Percentiles rank a stretch among this genome's conserved stretches.
These are phyloP conservation scores for Yoshiicerus persimilis DNA, from an alignment of 1,140 invertebrate species.

Conservation along the genomic window DNA sequence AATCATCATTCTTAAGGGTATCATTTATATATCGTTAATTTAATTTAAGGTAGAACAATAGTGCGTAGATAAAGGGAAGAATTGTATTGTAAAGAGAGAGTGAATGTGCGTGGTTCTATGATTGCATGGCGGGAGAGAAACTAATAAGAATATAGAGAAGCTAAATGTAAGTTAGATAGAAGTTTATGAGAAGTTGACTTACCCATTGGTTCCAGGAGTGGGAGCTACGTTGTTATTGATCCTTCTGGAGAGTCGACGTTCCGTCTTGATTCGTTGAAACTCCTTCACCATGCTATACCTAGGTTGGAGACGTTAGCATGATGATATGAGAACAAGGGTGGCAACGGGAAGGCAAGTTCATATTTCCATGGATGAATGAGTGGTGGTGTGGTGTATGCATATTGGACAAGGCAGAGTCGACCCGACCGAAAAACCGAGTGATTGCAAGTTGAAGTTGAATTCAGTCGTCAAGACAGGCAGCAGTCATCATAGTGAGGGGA, in stretches of 20 bases:
- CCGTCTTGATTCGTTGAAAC: slow-evolving; percentile 49
- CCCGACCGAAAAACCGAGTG: neutral
- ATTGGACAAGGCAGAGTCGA: neutral
- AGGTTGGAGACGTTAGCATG: neutral
- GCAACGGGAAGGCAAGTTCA: neutral
- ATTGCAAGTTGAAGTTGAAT: neutral
- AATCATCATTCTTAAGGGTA: no score
- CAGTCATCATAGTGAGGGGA: slow-evolving; percentile 4
- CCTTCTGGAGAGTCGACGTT: slow-evolving; percentile 46
- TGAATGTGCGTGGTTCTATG: no score
- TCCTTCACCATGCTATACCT: slow-evolving; percentile 50
- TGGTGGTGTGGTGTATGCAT: neutral
- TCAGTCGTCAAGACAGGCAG: slow-evolving; percentile 13
- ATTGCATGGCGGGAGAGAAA: neutral
- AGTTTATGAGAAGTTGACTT: slow-evolving; percentile 13
- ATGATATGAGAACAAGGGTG: neutral
- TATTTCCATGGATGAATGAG: slow-evolving; percentile 17
- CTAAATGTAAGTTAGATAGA: neutral
- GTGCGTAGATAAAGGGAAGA: no score
- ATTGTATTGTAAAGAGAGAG: no score
- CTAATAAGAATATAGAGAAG: neutral
- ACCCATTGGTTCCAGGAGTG: slow-evolving; percentile 45
- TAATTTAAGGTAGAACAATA: no score
- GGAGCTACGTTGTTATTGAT: slow-evolving; percentile 45
- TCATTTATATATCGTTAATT: no score